phyloP scores from a whole-genome alignment of 2,113 vertebrate genomes.

The Coracopsis vasa region DNA sequence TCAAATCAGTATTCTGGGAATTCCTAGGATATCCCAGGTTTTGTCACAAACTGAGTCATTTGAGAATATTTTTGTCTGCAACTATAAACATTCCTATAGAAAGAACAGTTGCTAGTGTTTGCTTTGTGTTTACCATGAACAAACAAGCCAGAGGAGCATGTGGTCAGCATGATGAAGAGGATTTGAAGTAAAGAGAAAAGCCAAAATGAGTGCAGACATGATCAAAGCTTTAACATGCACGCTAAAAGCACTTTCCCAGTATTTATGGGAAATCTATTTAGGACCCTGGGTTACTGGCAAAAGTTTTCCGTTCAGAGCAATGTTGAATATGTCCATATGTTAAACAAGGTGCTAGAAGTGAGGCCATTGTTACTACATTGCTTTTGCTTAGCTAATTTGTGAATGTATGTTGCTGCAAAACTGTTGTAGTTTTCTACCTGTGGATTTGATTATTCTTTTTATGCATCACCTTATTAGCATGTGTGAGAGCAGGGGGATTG shows the following conservation, averaged over 20 bases:
- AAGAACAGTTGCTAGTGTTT: background rate
- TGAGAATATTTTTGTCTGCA: background rate
- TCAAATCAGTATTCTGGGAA: conserved; percentile 18
- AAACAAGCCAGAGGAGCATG: conserved; percentile 15
- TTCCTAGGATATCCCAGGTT: background rate
- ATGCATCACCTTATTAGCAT: background rate
- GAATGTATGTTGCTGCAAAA: background rate
- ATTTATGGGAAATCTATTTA: conserved; percentile 35
- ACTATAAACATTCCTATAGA: background rate
- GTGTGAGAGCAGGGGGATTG: background rate
- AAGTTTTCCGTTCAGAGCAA: background rate
- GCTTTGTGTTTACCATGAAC: background rate
- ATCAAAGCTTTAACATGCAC: conserved; percentile 21
- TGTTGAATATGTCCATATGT: background rate
- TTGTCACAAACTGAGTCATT: conserved; percentile 9
- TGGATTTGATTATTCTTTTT: background rate
- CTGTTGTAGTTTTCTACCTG: background rate
- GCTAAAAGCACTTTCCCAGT: background rate
- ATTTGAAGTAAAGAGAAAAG: conserved; percentile 6
- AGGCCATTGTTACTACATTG: background rate
- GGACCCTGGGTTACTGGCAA: background rate
- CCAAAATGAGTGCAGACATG: conserved; percentile 1
- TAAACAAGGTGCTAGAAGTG: background rate
- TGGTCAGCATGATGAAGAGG: background rate
- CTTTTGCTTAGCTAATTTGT: background rate